Evolutionary conservation across 2,888 invertebrate genomes (phyloP), one percentile per base, ranked within the genome.

Genomic region (Bimastos eiseni): DNA sequence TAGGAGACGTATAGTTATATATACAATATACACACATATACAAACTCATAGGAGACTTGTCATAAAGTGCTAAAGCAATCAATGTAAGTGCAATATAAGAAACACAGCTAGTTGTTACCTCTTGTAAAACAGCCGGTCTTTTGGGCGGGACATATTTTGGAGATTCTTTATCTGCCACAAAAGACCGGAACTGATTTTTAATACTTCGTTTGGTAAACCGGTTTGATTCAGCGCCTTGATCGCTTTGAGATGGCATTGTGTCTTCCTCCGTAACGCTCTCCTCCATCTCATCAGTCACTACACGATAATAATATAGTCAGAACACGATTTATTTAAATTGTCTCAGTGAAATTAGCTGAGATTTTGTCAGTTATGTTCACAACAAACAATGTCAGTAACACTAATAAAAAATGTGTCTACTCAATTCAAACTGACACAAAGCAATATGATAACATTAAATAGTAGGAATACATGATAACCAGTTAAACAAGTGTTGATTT

Each of bases 81-180:
- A 30, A 70, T n/a, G n/a, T 70, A 70, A 0, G n/a, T n/a, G 3
- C 1, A 6, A 30, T n/a, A 70, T n/a, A 1, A 70, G 30, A 70
- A 70, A 70, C 11, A 70, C 70, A 70, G n/a, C n/a, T 30, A n/a
- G 70, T 70, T 70, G 30, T 91, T 91, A 94, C 94, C 93, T 94
- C 94, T 91, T 94, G 94, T 44, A 95, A 93, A 36, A 94, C 94
- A 34, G 93, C 93, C 11, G 94, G 94, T 89, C 94, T 92, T 84
- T 70, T 70, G 4, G n/a, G 70, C 70, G 92, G 90, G 24, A 36
- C 86, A 17, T 30, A 34, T 86, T 86, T 86, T 86, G 86, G 37
- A 4, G 86, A n/a, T 86, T 15, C 86, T 21, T 21, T 49, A 36
- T 21, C 86, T 36, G 30, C 36, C 8, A 15, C 84, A 86, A 86